Evolutionary conservation across 1,140 invertebrate species (phyloP), one percentile per base, ranked within the genome.

Genomic region (Ctenoplectra terminalis): DNA sequence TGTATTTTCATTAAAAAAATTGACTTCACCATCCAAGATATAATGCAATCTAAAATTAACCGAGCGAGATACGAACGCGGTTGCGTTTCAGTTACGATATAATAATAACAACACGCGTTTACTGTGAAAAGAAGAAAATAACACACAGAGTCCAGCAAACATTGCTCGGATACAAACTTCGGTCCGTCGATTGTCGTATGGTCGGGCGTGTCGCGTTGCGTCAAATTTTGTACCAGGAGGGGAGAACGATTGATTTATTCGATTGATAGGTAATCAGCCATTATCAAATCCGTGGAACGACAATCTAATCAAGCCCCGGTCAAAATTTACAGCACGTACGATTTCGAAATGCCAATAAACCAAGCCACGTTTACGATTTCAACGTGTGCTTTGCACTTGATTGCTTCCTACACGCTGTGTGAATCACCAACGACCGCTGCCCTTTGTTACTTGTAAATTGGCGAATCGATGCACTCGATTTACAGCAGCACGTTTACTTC

Each of bases 361-460:
- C 72, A 54, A 34, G 48, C 52, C 50, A 50, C 72, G 40, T 81
- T 81, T 81, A 81, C 79, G 71, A 75, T 81, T 81, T 81, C 72
- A 74, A 81, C 79, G 79, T 75, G 43, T 67, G 72, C 79, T 81
- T 75, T 75, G 72, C 72, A 67, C 79, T 66, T 81, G 79, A 81
- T 81, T 81, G 79, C 71, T 56, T 67, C 31, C 60, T 81, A 67
- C 50, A 72, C 50, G 43, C 43, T 56, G 20, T 37, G 79, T 60
- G 79, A 81, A 81, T 81, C 72, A 15, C 37, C 79, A 81, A 81
- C 79, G 71, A 81, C 61, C 79, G 37, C 1, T 37, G 43, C n/a
- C 78, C 70, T 81, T 81, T 81, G 79, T 81, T 67, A 50, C 60
- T 81, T 75, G 50, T 75, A 81, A 81, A 75, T 75, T 81, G 61